Conservation (phyloP, 2,113 vertebrate genomes). For the Plestiodon gilberti region DNA sequence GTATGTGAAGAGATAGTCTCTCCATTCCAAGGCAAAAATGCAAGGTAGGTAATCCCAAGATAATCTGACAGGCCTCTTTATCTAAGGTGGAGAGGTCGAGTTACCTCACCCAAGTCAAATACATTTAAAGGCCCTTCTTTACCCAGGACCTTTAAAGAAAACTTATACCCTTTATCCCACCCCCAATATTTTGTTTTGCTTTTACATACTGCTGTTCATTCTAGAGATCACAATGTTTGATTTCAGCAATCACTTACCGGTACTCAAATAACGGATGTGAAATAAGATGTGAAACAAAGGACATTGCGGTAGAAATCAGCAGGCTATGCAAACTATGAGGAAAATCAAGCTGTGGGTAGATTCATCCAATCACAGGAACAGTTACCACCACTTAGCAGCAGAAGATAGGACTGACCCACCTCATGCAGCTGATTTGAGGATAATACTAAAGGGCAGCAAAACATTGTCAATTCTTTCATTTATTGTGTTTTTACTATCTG, state of each 20-base stretch:
- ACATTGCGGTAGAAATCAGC: neutral
- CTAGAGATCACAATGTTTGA: neutral
- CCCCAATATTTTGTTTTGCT: neutral
- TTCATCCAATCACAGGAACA: neutral
- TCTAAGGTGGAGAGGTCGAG: constrained; percentile 23
- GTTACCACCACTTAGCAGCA: neutral
- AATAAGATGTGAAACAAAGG: neutral
- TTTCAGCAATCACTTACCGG: neutral
- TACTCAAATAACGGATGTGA: constrained; percentile 18
- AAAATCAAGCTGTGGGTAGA: too few species aligned
- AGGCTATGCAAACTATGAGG: neutral
- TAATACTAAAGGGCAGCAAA: too few species aligned
- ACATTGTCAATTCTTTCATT: neutral
- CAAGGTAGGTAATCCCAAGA: constrained; percentile 32
- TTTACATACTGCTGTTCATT: neutral
- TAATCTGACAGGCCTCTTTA: constrained; percentile 37
- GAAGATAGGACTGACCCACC: neutral
- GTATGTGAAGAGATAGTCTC: constrained; percentile 47
- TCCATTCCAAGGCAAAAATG: constrained; percentile 57
- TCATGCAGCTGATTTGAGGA: too few species aligned
- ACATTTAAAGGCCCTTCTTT: fast-evolving
- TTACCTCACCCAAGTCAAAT: neutral
- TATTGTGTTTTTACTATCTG: neutral
- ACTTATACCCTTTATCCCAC: neutral
- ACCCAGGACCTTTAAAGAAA: neutral